Evolutionary conservation across 1,140 invertebrate genomes (phyloP), one percentile per base, ranked within the genome.

Genomic region (Acyrthosiphon pisum): DNA sequence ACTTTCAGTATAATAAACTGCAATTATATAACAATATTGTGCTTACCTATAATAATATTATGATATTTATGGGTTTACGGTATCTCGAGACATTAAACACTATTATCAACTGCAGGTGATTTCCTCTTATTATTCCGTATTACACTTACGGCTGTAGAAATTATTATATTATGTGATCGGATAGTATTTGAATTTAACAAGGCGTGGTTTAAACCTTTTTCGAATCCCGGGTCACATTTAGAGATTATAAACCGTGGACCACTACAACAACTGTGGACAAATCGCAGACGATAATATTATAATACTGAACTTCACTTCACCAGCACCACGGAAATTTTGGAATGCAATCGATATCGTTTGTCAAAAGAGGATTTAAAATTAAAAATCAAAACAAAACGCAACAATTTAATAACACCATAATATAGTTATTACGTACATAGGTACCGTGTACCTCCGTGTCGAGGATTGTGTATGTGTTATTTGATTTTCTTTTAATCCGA

Each of bases 401-500:
- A 76, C 60, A 35, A 76, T n/a, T n/a, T 35, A 76, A 76, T 76
- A 50, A 50, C 18, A 50, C 11, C 2, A 18, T n/a, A 14, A 76
- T 76, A 76, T 76, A 41, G 41, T 76, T 76, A 68, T 68, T 68
- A 68, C 60, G 11, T 30, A 3, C 8, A 26, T 9, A n/a, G n/a
- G n/a, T n/a, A n/a, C n/a, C n/a, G n/a, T n/a, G n/a, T n/a, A 60
- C 56, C 26, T 68, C 4, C 20, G n/a, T n/a, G 30, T 20, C n/a
- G 30, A n/a, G 60, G 30, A 6, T 76, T 76, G 30, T 76, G 60
- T 76, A 18, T 76, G 30, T 76, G 60, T 76, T 76, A 6, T 76
- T 76, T 76, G 60, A 76, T 76, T 76, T 76, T 76, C 60, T 76
- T 76, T 76, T 76, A 76, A 76, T 76, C 30, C 60, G 60, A 18